These are phyloP conservation scores for Astropecten irregularis DNA, from an alignment of 53 echinoderm and acorn worm genomes.

Conservation along the genomic window DNA sequence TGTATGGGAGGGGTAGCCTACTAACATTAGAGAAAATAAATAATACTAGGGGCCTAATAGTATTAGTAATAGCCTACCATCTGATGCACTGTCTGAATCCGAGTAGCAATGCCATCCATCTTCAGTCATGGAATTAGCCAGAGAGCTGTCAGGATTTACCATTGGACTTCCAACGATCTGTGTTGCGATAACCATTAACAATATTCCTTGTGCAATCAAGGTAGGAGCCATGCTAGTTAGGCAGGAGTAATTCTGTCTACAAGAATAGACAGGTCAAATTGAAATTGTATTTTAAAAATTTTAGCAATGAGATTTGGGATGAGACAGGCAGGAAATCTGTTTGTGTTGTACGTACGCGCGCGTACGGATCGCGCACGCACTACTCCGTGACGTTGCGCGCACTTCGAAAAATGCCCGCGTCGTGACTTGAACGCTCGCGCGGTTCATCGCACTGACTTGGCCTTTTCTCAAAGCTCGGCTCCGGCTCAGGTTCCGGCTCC, in stretches of 20 bases:
- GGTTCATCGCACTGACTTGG: no score
- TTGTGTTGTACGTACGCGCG: no score
- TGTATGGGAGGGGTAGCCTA: no score
- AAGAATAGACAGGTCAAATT: background rate
- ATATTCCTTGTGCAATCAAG: background rate
- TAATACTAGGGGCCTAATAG: no score
- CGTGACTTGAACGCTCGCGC: background rate
- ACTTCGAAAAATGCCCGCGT: conserved; percentile 46
- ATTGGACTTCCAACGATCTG: background rate
- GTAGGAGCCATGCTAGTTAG: background rate
- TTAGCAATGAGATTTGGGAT: no score
- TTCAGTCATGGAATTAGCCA: background rate
- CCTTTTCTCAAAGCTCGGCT: no score
- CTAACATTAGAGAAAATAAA: no score
- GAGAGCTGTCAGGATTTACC: background rate
- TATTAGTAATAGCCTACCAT: no score
- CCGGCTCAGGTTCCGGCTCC: no score
- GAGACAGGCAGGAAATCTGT: background rate
- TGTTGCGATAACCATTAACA: background rate
- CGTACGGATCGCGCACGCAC: no score
- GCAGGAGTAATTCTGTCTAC: no score
- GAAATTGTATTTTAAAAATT: background rate
- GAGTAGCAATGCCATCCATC: conserved; percentile 28
- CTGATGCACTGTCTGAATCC: background rate
- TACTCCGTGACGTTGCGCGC: no score